Conservation (phyloP, 2,113 vertebrate species). For the Dipodomys ordii region DNA sequence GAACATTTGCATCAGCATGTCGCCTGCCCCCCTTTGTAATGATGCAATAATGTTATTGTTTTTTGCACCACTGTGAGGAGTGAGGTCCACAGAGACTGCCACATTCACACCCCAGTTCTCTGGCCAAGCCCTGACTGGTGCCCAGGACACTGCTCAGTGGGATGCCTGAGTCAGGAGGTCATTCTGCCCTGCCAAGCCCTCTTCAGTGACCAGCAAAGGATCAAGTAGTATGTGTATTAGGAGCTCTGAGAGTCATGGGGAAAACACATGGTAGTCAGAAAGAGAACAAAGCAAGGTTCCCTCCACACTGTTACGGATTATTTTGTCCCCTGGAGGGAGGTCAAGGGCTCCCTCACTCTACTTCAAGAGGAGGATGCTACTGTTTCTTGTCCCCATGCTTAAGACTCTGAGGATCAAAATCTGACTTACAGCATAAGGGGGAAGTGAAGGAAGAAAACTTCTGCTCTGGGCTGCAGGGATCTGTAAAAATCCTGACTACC, state of each 20-base stretch:
- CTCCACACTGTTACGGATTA: not conserved
- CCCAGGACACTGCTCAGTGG: not conserved
- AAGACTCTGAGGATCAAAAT: constrained; percentile 6
- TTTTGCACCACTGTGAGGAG: constrained; percentile 3
- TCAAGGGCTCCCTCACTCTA: not conserved
- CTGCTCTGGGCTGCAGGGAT: not conserved
- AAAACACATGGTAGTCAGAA: not conserved
- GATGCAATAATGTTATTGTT: constrained; percentile 59
- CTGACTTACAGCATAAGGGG: not conserved
- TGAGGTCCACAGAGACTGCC: not conserved
- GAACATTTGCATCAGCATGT: constrained; percentile 67
- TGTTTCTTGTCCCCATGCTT: not conserved
- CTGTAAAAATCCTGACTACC: not conserved
- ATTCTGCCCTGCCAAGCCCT: not conserved
- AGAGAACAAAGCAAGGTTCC: not conserved
- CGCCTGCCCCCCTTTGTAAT: constrained; percentile 9
- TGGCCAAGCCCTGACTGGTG: not conserved
- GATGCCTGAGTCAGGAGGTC: not conserved
- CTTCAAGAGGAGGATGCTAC: not conserved
- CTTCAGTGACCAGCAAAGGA: not conserved
- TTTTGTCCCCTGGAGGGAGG: not conserved
- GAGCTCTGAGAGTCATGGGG: not conserved
- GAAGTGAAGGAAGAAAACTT: not conserved
- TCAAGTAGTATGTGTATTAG: not conserved
- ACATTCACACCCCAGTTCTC: rapidly evolving